A percentile compares a stretch with the other conserved stretches of the same genome.
Conservation (phyloP, 2,888 invertebrate genomes). For the Ephialtes manifestator region DNA sequence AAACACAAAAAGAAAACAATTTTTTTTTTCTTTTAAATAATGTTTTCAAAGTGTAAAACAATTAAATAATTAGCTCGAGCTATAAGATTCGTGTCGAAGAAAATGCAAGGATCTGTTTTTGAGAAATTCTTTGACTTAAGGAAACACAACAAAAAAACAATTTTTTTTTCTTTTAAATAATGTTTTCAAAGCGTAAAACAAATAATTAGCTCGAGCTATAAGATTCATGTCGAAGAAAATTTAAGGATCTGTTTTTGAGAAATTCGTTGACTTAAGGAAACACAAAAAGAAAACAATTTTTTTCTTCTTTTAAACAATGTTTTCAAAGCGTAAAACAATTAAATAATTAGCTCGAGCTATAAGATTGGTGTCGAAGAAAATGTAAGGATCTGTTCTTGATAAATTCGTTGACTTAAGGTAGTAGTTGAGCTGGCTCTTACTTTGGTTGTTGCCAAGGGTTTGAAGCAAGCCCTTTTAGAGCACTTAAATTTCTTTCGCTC, state of each 20-base stretch:
- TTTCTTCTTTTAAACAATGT: background rate
- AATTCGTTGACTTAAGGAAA: no score
- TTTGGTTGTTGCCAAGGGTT: background rate
- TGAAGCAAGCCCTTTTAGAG: slow-evolving; percentile 18
- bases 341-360: background rate
- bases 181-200: no score
- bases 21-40: no score
- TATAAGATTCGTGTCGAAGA: background rate
- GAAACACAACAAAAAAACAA: no score
- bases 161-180: no score
- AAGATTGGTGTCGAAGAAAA: background rate
- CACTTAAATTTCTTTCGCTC: slow-evolving; percentile 33
- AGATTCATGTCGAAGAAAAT: no score
- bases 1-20: no score
- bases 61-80: background rate
- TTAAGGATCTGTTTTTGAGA: no score
- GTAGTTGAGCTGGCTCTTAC: background rate
- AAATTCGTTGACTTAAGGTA: slow-evolving; percentile 6
- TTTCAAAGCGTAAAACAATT: background rate
- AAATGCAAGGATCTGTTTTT: background rate
- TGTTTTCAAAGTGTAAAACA: no score
- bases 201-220: no score
- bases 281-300: no score
- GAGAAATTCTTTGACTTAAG: slow-evolving; percentile 8
- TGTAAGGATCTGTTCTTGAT: background rate